Evolutionary conservation across 1,140 invertebrate species (phyloP), one percentile per base, ranked within the genome.

Genomic region (Drosophila punjabiensis): DNA sequence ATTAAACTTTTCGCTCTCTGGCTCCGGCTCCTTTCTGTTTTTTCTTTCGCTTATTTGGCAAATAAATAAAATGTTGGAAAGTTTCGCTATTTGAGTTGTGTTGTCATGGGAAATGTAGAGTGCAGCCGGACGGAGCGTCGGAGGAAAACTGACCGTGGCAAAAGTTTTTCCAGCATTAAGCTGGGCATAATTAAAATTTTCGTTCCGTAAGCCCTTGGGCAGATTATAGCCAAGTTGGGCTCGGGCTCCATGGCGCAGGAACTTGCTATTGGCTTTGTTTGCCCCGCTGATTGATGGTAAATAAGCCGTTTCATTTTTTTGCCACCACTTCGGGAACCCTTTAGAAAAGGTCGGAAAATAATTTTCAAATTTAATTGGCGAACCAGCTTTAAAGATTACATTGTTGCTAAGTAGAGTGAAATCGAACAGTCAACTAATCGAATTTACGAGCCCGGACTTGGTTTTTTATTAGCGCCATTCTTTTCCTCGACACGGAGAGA

Each of bases 151-250:
- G 85, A 84, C 84, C 84, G 67, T 70, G 64, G 62, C 61, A 65
- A 88, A 88, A 71, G 68, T 81, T 87, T 84, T 66, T 59, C 43
- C 62, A 74, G 56, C 84, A 79, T 85, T 88, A 88, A 89, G 84
- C 85, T 69, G 75, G 81, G 77, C 85, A 89, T 88, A 88, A 88
- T 88, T 88, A 89, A 88, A 90, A 88, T 88, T 89, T 88, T 73
- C 75, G 78, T 79, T 65, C 76, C 81, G 81, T 89, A 89, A 88
- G 85, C 86, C 79, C 41, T 59, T 24, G 63, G 79, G 53, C 85
- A 76, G 81, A 85, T 88, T 88, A 85, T 66, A 71, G 73, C 77
- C 53, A 86, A 76, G 85, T 68, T 58, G 69, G 50, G 52, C 47
- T 64, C 47, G 65, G 55, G 43, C 66, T 73, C 58, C 61, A 47